These are phyloP conservation scores for Toxotes lorentzi DNA, from an alignment of 2,797 vertebrate genomes.

Conservation along the genomic window DNA sequence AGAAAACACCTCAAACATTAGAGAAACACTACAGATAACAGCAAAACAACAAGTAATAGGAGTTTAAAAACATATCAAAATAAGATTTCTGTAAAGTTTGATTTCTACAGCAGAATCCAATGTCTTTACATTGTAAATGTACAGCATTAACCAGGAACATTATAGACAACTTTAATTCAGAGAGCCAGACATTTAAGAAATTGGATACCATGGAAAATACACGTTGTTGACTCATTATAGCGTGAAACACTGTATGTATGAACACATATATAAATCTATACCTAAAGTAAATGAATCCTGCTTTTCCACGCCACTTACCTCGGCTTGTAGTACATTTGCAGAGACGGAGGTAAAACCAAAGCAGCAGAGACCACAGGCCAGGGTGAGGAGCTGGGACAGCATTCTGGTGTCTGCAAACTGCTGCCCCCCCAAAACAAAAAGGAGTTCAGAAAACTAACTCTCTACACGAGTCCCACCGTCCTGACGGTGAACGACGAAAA, in stretches of 20 bases:
- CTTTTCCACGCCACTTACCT: conserved; percentile 72
- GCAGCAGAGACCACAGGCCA: conserved; percentile 78
- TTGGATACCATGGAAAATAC: not conserved
- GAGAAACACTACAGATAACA: not conserved
- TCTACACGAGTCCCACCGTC: conserved; percentile 24
- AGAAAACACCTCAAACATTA: not conserved
- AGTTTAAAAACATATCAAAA: not conserved
- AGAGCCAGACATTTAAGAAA: not conserved
- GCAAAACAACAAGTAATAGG: not conserved
- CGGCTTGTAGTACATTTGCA: conserved; percentile 77
- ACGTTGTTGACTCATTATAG: not conserved
- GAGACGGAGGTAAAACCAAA: conserved; percentile 65
- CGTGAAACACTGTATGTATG: not conserved
- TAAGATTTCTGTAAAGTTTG: not conserved
- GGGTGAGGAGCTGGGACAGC: conserved; percentile 77
- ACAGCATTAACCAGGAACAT: not conserved
- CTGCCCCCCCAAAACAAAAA: conserved; percentile 11
- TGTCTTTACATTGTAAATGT: not conserved
- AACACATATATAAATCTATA: not conserved
- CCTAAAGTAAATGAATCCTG: not conserved
- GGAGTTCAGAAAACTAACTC: conserved; percentile 7
- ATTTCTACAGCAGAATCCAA: not conserved
- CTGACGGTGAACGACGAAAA: not conserved
- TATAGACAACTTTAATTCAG: not conserved
- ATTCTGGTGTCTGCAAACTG: conserved; percentile 69